These are phyloP conservation scores for Oryzias melastigma DNA, from an alignment of 2,113 vertebrate species.

Conservation along the genomic window DNA sequence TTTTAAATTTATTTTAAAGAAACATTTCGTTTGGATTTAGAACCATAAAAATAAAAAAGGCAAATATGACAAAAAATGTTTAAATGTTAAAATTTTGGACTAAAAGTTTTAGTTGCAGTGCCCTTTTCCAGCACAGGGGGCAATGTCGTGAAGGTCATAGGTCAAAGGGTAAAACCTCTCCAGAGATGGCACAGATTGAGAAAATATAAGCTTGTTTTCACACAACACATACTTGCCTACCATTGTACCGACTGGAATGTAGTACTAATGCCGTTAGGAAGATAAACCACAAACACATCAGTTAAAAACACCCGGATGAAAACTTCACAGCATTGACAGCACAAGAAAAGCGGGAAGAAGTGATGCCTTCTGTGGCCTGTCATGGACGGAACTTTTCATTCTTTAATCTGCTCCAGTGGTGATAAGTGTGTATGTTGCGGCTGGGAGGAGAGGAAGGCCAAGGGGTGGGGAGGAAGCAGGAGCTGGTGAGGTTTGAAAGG, in stretches of 20 bases:
- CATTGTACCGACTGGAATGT: neutral
- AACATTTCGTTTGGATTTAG: neutral
- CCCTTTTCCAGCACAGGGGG: conserved; percentile 42
- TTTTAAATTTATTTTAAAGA: no score
- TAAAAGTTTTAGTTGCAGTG: conserved; percentile 1
- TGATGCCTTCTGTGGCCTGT: neutral
- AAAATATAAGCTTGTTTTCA: neutral
- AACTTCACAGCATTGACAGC: conserved; percentile 1
- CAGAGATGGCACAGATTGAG: neutral
- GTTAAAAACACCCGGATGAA: neutral
- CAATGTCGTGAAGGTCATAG: conserved; percentile 9
- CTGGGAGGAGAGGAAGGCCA: conserved; percentile 31
- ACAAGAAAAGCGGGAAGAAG: neutral
- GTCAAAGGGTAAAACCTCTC: conserved; percentile 41
- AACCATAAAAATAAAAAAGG: neutral
- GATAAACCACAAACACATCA: neutral
- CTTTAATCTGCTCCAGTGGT: conserved; percentile 33
- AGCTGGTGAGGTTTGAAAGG: conserved; percentile 59
- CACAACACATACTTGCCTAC: no score
- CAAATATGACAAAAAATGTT: neutral
- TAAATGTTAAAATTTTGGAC: neutral
- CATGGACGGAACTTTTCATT: conserved; percentile 22
- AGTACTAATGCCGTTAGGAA: conserved; percentile 1
- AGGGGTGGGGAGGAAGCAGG: conserved; percentile 53
- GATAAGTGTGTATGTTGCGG: conserved; percentile 30